Evolutionary conservation across 1,140 invertebrate genomes (phyloP).

Genomic region (Drosophila albomicans): DNA sequence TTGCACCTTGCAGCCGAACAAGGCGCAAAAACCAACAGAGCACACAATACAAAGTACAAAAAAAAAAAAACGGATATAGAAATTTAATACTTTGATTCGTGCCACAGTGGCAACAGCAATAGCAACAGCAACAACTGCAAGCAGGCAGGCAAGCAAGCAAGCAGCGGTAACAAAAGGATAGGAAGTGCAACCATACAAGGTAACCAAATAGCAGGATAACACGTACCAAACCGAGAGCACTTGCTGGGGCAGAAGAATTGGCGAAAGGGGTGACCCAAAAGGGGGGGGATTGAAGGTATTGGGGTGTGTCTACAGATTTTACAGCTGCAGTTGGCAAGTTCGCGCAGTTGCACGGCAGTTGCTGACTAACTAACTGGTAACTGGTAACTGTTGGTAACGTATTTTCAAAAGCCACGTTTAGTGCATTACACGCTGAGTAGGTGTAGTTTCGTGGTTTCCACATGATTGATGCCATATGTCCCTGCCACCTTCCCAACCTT

Average conservation of each 20-base stretch:
- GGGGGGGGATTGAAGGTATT: not conserved
- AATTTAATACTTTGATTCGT: slow-evolving; percentile 85
- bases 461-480: slow-evolving; percentile 82
- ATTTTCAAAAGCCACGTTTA: slow-evolving; percentile 12
- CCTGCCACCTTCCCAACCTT: slow-evolving; percentile 1
- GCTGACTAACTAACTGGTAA: slow-evolving; percentile 47
- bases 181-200: slow-evolving; percentile 82
- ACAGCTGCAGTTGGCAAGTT: slow-evolving; percentile 37
- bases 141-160: too few relatives aligned
- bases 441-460: slow-evolving; percentile 79
- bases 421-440: slow-evolving; percentile 9
- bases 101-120: slow-evolving; percentile 56
- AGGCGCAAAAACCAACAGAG: slow-evolving; percentile 41
- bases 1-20: slow-evolving; percentile 29
- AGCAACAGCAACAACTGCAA: slow-evolving; percentile 12
- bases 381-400: slow-evolving; percentile 40
- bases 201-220: slow-evolving; percentile 83
- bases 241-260: slow-evolving; percentile 44
- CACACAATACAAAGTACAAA: slow-evolving; percentile 46
- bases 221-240: slow-evolving; percentile 71
- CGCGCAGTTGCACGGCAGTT: not conserved
- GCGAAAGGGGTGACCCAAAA: too few relatives aligned
- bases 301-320: slow-evolving; percentile 56
- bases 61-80: slow-evolving; percentile 81
- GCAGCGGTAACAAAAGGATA: slow-evolving; percentile 42